Evolutionary conservation across 2,797 vertebrate species (phyloP).

Genomic region (Poliocrania exsul): DNA sequence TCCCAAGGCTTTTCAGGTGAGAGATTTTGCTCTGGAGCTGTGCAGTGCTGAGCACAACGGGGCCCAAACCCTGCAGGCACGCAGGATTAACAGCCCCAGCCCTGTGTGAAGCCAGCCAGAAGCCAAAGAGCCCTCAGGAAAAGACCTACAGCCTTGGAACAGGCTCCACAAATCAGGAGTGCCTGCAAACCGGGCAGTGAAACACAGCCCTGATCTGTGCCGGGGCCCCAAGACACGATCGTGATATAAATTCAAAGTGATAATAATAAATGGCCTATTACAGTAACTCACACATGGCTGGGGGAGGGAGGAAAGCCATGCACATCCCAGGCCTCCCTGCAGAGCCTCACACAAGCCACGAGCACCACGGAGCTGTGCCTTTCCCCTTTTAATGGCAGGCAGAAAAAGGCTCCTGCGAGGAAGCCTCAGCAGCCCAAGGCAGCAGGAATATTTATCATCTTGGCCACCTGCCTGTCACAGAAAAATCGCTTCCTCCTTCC

Average conservation of each 20-base stretch:
- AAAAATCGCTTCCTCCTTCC: slow-evolving; percentile 44
- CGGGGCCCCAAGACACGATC: not conserved
- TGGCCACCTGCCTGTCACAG: slow-evolving; percentile 50
- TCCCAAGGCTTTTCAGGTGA: not conserved
- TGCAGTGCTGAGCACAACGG: not conserved
- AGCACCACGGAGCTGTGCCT: not conserved
- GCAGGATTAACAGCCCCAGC: not conserved
- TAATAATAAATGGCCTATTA: slow-evolving; percentile 51
- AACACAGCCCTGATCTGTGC: not conserved
- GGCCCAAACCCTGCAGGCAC: fast-evolving
- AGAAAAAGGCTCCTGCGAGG: slow-evolving; percentile 19
- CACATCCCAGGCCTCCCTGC: not conserved
- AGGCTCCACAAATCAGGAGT: not conserved
- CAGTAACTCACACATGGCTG: not conserved
- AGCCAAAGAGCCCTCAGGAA: not conserved
- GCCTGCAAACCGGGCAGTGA: not conserved
- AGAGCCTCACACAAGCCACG: not conserved
- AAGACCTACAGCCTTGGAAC: not conserved
- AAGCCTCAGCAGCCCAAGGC: slow-evolving; percentile 20
- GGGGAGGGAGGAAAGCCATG: not conserved
- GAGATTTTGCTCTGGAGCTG: not conserved
- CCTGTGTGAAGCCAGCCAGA: fast-evolving
- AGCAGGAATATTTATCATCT: slow-evolving; percentile 24
- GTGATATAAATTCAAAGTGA: slow-evolving; percentile 17
- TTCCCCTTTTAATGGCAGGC: not conserved